Evolutionary conservation across 2,113 vertebrate species (phyloP).

Genomic region (Indri indri): DNA sequence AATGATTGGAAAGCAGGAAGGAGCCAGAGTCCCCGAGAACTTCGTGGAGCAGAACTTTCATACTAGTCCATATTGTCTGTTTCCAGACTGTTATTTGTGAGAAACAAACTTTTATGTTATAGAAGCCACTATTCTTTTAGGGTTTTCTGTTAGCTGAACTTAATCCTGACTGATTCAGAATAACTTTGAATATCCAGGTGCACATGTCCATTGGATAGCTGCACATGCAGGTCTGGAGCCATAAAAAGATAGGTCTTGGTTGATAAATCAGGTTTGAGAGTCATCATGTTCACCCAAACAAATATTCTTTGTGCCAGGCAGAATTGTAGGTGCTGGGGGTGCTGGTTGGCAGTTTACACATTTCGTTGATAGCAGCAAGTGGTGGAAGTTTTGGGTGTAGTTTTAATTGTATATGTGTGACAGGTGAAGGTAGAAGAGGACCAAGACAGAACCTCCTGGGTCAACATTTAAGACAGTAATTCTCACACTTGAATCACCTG

Average conservation of each 20-base stretch:
- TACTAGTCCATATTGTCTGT: neutral
- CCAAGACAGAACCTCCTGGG: neutral
- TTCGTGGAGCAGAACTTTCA: slow-evolving; percentile 30
- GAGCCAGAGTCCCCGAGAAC: neutral
- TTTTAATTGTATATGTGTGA: slow-evolving; percentile 18
- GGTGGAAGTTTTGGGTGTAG: neutral
- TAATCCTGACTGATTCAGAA: slow-evolving; percentile 1
- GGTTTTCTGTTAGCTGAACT: slow-evolving; percentile 31
- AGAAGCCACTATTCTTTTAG: neutral
- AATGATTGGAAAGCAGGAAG: neutral
- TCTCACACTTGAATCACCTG: neutral
- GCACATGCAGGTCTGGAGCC: neutral
- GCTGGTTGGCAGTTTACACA: neutral
- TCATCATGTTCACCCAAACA: neutral
- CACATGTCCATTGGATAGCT: neutral
- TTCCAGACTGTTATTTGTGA: slow-evolving; percentile 15
- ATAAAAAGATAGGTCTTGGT: slow-evolving; percentile 1
- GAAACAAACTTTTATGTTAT: neutral
- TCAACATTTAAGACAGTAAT: neutral
- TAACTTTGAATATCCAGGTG: neutral
- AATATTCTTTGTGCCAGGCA: neutral
- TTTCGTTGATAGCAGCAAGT: neutral
- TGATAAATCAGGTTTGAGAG: neutral
- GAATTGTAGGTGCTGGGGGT: neutral
- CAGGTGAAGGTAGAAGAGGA: neutral